Evolutionary conservation across 2,113 vertebrate species (phyloP), one percentile per base, ranked within the genome.

Genomic region (Seriola rivoliana): DNA sequence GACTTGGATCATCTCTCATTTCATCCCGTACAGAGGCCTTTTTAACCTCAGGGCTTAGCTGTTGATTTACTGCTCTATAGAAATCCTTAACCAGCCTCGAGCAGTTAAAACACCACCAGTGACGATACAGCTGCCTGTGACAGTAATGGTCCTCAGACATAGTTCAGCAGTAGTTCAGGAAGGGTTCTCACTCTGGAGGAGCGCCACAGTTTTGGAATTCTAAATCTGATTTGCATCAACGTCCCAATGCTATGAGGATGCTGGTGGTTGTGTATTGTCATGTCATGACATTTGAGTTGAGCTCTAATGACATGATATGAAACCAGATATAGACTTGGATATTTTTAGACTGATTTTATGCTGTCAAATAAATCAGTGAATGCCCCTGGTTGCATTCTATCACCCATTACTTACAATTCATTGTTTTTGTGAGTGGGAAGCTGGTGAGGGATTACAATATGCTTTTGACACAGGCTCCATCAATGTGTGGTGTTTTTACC

Each of bases 61-160:
- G 57, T 62, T 59, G 42, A 58, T 58, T 67, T 70, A 50, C 55
- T 38, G 48, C 50, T 60, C 38, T 59, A 65, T 7, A 17, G 59
- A 44, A 62, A 19, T 38, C 17, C n/a, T 58, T 34, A 50, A 12
- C 68, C 34, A 36, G 38, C 44, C 62, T 21, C 62, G 23, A 23
- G 4, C 14, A 23, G 59, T 59, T 32, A 60, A 52, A 42, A 3
- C 5, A 12, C 25, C 60, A 50, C 2, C n/a, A 78, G 54, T 23
- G 14, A 67, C 5, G 50, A 10, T 64, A 62, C 74, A 81, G 77
- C 84, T 87, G 76, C 32, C 55, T 74, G n/a, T 60, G 50, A 59
- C 57, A 63, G 71, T 62, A 65, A 40, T 77, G 66, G 10, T 46
- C 21, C 63, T 38, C 46, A 79, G 52, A 74, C 23, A 1, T 77